Evolutionary conservation across 2,888 invertebrate species (phyloP), one percentile per base, ranked within the genome.

Genomic region (Cetonia aurata): DNA sequence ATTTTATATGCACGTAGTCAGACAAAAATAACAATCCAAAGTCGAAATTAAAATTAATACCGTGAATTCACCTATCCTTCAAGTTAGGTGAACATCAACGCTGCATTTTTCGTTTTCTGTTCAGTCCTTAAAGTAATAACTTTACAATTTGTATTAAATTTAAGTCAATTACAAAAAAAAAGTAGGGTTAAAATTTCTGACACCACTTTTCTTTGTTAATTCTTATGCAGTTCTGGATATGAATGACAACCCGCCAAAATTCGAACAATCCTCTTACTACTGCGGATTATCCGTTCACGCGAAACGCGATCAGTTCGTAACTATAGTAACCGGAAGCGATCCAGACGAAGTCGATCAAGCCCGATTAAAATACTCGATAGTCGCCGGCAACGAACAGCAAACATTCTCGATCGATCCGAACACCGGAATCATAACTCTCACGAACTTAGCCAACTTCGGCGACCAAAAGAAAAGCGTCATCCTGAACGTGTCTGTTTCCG

Each of bases 401-500:
- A 91, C 91, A 1, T 93, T 92, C 82, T 88, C 87, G 12, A 91
- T 93, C 77, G 87, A 91, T 76, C 86, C 87, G 1, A 83, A 84
- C 1, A 87, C 87, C 9, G 88, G 88, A 78, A 83, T 93, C 17
- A 90, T 95, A 62, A 89, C 89, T 0, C 84, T 95, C 71, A 90
- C 92, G 74, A 93, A 93, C 81, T 88, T 93, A 82, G 90, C 93
- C 73, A 91, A 91, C 80, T 91, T 92, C 77, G 89, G 90, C 3
- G 90, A 91, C 59, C 86, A 88, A 74, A 88, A 89, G 62, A 88
- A 89, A 62, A 86, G 88, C 66, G 90, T 91, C 79, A 85, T 90
- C 71, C 87, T 98, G 71, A 98, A 98, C 86, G 92, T 98, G 41
- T 97, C 97, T 0, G 98, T 96, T 46, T 95, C 95, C 68, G 98